Conservation (phyloP, 2,113 vertebrate genomes). For the Thryonomys swinderianus region DNA sequence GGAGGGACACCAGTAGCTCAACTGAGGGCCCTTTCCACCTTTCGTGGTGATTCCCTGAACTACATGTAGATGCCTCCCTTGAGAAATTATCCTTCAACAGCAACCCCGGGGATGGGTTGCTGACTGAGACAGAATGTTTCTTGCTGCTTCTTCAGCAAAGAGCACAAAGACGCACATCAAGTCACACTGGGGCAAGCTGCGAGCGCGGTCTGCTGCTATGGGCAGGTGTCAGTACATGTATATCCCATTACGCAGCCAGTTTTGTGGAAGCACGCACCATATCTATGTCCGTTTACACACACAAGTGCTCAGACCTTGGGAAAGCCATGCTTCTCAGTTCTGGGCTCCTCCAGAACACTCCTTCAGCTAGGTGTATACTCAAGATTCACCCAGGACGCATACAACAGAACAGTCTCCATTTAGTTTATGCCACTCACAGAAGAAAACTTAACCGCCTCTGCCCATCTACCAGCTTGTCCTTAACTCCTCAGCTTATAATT, state of each 20-base stretch:
- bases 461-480: neutral
- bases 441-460: neutral
- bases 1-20: neutral
- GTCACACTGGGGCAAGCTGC: neutral
- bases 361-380: neutral
- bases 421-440: neutral
- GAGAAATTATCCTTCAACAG: neutral
- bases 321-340: neutral
- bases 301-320: neutral
- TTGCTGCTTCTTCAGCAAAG: neutral
- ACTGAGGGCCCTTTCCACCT: neutral
- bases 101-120: neutral
- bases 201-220: neutral
- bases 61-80: neutral
- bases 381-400: neutral
- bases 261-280: neutral
- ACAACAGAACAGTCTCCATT: neutral
- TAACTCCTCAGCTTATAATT: neutral
- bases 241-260: neutral
- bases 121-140: neutral
- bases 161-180: neutral
- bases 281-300: neutral
- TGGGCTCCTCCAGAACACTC: neutral
- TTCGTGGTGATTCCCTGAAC: rapidly evolving
- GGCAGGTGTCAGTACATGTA: neutral